Evolutionary conservation across 2,888 invertebrate genomes (phyloP).

Genomic region (Andrena praecox): DNA sequence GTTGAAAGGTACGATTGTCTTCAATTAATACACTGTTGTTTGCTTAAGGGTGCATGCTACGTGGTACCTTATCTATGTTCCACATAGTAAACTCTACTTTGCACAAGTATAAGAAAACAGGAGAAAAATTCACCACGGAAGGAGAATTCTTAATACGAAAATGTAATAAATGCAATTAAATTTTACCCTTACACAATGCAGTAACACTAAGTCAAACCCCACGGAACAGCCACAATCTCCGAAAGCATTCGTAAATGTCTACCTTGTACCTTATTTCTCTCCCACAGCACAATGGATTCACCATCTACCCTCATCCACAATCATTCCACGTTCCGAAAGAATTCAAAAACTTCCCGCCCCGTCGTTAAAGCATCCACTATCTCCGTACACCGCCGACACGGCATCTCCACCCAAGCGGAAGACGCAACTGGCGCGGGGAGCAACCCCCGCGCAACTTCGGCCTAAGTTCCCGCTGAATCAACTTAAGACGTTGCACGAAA

Average conservation of each 20-base stretch:
- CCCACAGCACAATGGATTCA: neutral
- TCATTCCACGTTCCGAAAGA: neutral
- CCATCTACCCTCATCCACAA: neutral
- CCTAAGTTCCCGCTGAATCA: conserved; percentile 36
- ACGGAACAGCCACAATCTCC: neutral
- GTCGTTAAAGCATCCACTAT: neutral
- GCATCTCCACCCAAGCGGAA: neutral
- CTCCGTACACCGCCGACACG: neutral
- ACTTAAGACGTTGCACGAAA: conserved; percentile 33
- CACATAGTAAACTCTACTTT: too few relatives aligned
- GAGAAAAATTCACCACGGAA: neutral
- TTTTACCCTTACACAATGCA: neutral
- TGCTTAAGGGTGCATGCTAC: too few relatives aligned
- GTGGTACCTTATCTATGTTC: neutral
- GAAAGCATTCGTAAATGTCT: neutral
- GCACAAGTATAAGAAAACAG: too few relatives aligned
- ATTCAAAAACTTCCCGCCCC: neutral
- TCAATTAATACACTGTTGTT: too few relatives aligned
- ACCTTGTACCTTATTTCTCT: neutral
- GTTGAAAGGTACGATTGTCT: too few relatives aligned
- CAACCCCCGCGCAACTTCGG: conserved; percentile 22
- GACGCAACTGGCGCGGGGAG: neutral
- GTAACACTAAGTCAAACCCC: neutral
- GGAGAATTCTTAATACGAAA: neutral
- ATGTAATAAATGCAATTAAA: neutral